phyloP scores from a whole-genome alignment of 1,140 invertebrate genomes.

The Dendroctonus valens region DNA sequence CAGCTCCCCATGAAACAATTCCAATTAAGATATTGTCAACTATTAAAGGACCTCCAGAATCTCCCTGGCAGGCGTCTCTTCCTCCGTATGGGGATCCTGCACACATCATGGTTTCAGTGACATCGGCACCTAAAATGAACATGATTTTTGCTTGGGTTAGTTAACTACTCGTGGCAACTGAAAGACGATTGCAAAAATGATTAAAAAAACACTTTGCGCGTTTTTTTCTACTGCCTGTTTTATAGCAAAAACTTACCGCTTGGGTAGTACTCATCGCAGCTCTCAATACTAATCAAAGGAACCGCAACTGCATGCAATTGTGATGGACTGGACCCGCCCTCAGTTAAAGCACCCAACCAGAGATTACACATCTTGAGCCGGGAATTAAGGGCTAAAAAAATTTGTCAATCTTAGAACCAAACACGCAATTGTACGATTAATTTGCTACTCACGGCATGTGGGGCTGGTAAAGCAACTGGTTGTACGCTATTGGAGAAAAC shows the following conservation, averaged over 20 bases:
- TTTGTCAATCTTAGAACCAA: background rate
- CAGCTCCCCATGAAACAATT: conserved; percentile 71
- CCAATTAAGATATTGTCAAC: conserved; percentile 49
- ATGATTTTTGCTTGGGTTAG: too few species aligned
- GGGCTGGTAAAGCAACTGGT: background rate
- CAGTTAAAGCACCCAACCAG: conserved; percentile 40
- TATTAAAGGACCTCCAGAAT: conserved; percentile 63
- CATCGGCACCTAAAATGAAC: background rate
- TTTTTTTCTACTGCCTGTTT: too few species aligned
- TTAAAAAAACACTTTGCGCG: too few species aligned
- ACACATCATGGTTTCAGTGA: conserved; percentile 50
- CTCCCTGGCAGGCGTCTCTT: conserved; percentile 61
- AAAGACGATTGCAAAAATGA: too few species aligned
- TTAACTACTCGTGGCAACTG: too few species aligned
- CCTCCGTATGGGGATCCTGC: conserved; percentile 46
- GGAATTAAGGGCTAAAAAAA: background rate
- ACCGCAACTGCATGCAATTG: conserved; percentile 11
- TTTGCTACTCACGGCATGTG: background rate
- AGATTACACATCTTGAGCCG: background rate
- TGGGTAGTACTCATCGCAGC: conserved; percentile 12
- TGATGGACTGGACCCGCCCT: conserved; percentile 10
- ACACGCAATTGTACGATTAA: background rate
- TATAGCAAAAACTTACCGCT: too few species aligned
- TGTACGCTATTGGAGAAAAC: background rate
- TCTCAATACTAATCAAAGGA: conserved; percentile 2